These are phyloP conservation scores for Syrista parreyssii DNA, from an alignment of 2,888 invertebrate genomes.

Conservation along the genomic window DNA sequence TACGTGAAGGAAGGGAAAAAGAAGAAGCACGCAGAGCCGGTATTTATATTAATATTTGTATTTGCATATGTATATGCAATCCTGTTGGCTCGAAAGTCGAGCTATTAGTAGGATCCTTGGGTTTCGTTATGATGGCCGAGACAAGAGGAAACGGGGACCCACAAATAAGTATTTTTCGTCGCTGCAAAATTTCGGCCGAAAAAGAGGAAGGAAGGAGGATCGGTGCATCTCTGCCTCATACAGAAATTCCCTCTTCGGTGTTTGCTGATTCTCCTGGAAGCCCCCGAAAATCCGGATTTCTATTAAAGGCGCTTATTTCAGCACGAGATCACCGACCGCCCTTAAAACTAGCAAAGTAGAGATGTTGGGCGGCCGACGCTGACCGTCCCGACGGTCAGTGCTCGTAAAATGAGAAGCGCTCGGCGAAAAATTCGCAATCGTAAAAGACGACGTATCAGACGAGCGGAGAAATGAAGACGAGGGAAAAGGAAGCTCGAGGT, in stretches of 20 bases:
- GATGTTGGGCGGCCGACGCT: slow-evolving; percentile 15
- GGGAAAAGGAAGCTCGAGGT: not conserved
- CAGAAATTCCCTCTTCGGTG: no score
- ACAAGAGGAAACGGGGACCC: no score
- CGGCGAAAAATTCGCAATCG: slow-evolving; percentile 8
- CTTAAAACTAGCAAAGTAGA: slow-evolving; percentile 3
- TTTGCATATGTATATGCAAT: no score
- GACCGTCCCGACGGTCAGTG: slow-evolving; percentile 6
- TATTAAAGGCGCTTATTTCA: not conserved
- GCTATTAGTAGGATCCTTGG: no score
- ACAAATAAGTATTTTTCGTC: no score
- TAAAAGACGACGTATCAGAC: slow-evolving; percentile 8
- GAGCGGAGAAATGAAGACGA: slow-evolving; percentile 1
- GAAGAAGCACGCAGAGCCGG: slow-evolving; percentile 12
- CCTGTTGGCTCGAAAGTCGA: no score
- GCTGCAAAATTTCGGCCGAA: no score
- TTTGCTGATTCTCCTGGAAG: not conserved
- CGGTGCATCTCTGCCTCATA: no score
- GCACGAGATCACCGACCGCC: not conserved
- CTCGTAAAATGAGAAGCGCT: not conserved
- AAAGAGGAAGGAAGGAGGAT: no score
- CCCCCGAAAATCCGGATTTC: not conserved
- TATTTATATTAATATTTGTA: no score
- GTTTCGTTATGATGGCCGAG: no score
- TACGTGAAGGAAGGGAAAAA: not conserved